phyloP scores from a whole-genome alignment of 2,797 vertebrate species.

The Pipistrellus nathusii region DNA sequence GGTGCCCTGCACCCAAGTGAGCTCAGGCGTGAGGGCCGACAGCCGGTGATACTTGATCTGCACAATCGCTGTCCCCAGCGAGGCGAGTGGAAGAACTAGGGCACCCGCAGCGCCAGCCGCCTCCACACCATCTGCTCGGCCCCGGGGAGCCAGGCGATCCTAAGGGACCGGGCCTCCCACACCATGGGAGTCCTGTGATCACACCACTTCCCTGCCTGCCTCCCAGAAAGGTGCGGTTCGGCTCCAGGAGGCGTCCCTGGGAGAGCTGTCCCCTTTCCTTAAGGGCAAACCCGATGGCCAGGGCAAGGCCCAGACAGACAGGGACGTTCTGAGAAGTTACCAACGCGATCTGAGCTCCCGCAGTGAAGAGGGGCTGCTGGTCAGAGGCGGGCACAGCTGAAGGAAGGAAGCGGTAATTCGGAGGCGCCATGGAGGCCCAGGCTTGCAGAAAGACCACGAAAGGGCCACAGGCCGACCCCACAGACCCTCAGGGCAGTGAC shows the following conservation, averaged over 20 bases:
- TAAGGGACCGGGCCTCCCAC: constrained; percentile 31
- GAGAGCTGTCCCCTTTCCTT: background rate
- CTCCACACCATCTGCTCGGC: constrained; percentile 25
- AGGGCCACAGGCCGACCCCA: background rate
- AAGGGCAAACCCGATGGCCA: background rate
- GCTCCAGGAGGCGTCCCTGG: background rate
- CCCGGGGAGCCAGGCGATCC: constrained; percentile 18
- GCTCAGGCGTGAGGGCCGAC: constrained; percentile 3
- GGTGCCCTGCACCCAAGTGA: background rate
- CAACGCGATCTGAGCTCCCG: background rate
- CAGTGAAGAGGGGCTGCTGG: background rate
- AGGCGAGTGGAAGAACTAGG: background rate
- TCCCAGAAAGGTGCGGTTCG: background rate
- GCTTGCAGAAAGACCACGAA: background rate
- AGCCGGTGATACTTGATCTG: background rate
- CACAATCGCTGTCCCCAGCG: background rate
- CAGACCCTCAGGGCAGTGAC: background rate
- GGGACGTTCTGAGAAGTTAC: background rate
- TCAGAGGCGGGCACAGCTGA: background rate
- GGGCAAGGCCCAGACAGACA: background rate
- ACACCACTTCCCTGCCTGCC: background rate
- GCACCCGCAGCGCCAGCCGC: background rate
- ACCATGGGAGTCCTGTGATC: background rate
- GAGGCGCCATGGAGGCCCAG: background rate
- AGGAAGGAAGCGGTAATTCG: background rate